Conservation (phyloP, 2,113 vertebrate genomes). For the human region GRCh38 chr7:34663001-34663500, state of each 20-base stretch:
- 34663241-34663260: no score
- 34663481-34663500: not conserved
- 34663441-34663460: accelerated
- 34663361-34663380: not conserved
- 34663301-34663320: accelerated
- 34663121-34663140: accelerated
- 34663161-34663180: not conserved
- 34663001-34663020: not conserved
- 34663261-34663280: accelerated
- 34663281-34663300: not conserved
- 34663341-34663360: not conserved
- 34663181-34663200: no score
- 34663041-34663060: not conserved
- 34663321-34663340: not conserved
- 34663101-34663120: not conserved
- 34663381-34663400: not conserved
- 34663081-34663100: accelerated
- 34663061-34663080: accelerated
- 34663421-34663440: not conserved
- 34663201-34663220: not conserved
- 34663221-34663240: no score
- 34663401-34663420: not conserved
- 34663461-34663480: not conserved
- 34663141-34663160: not conserved
- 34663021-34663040: accelerated